Evolutionary conservation across 2,113 vertebrate genomes (phyloP).

Genomic region (Heterochromis multidens): DNA sequence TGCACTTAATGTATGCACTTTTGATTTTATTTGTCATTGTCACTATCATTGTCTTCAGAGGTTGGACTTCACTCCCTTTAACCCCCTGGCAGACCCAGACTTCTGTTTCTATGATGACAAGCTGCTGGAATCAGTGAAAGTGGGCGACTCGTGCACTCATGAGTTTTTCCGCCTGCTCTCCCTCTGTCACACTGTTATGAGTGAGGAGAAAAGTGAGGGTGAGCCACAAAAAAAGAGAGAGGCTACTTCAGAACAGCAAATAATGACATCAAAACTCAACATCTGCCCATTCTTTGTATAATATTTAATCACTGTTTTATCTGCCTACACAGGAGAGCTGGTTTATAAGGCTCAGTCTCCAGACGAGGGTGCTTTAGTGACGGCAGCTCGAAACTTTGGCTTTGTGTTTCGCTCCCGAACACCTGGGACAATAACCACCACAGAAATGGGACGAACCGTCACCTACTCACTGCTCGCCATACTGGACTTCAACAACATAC

Average conservation of each 20-base stretch:
- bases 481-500: constrained; percentile 93
- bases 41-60: constrained; percentile 67
- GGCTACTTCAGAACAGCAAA: not conserved
- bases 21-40: not conserved
- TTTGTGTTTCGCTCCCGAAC: constrained; percentile 92
- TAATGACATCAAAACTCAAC: not conserved
- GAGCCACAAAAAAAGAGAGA: constrained; percentile 19
- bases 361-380: constrained; percentile 89
- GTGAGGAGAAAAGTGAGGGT: constrained; percentile 88
- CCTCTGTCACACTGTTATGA: constrained; percentile 93
- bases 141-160: constrained; percentile 79
- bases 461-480: constrained; percentile 92
- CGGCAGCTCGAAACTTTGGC: constrained; percentile 88
- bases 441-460: constrained; percentile 81
- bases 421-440: constrained; percentile 85
- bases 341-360: constrained; percentile 94
- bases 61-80: constrained; percentile 86
- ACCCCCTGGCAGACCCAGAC: constrained; percentile 81
- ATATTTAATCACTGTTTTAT: not conserved
- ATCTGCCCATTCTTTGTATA: not conserved
- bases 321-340: constrained; percentile 76
- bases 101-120: constrained; percentile 88
- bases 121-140: constrained; percentile 84
- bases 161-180: constrained; percentile 93
- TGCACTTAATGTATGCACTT: not conserved